Evolutionary conservation across 2,888 invertebrate species (phyloP), one percentile per base, ranked within the genome.

Genomic region (Corythucha ciliata): DNA sequence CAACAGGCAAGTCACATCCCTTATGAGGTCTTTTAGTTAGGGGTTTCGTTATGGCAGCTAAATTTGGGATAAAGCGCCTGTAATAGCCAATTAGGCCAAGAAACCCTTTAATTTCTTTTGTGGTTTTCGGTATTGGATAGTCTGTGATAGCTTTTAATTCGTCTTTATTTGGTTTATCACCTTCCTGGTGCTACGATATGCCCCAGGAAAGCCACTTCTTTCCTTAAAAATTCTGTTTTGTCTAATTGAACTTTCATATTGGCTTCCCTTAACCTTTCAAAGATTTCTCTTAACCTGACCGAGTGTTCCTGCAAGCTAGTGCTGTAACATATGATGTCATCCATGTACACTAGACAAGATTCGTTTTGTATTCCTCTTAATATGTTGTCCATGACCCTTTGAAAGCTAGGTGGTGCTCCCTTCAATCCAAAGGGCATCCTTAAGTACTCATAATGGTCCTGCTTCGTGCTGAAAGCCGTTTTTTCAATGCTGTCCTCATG

Each of bases 31-130:
- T 39, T 1, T 41, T 16, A 3, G 58, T 60, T 3, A 64, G 40
- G n/a, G 63, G 64, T 39, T 57, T 57, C 1, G 62, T 59, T 10
- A 61, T 56, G 3, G 55, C 42, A 0, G 62, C 49, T 48, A 63
- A 62, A 5, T 60, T 52, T 3, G 32, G 32, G 10, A 46, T 46
- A 16, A 29, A 45, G 29, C 33, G 29, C 8, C 45, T 5, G 18
- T 45, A 45, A 29, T 45, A 45, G 4, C 45, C 45, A 10, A 45
- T 10, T 7, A 45, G n/a, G 5, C 32, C 45, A n/a, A 29, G 29
- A n/a, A 29, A 29, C 10, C 29, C n/a, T 29, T 29, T 29, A 10
- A 29, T 29, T 29, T 29, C 29, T 29, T 29, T 29, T 8, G 29
- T 29, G n/a, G 29, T 29, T 10, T 12, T 8, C 10, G 29, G 29